These are phyloP conservation scores for Ostrea denselamellosa DNA, from an alignment of 1,140 invertebrate species.

Conservation along the genomic window DNA sequence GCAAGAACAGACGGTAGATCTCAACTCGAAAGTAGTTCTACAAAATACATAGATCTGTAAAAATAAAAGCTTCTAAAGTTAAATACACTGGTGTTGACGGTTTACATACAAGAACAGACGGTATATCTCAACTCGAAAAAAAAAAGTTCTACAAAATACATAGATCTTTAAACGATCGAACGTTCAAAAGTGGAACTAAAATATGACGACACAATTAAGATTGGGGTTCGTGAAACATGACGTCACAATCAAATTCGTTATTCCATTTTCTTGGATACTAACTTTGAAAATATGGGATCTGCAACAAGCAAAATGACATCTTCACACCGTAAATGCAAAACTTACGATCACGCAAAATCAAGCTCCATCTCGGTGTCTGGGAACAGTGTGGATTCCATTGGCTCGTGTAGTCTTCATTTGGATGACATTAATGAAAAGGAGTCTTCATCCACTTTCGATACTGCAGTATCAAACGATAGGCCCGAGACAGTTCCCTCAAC, in stretches of 20 bases:
- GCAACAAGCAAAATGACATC: background rate
- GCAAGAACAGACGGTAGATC: too few species aligned
- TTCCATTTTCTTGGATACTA: background rate
- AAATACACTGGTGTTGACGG: too few species aligned
- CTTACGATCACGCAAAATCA: background rate
- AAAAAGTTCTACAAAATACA: too few species aligned
- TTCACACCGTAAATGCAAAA: background rate
- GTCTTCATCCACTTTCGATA: background rate
- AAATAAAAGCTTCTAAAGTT: too few species aligned
- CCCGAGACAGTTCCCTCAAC: background rate
- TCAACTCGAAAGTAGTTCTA: too few species aligned
- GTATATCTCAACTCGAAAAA: too few species aligned
- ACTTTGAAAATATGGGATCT: constrained; percentile 6
- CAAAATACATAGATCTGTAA: too few species aligned
- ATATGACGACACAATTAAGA: too few species aligned
- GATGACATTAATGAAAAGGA: background rate
- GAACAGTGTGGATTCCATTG: background rate
- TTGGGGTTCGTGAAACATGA: background rate
- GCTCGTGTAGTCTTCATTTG: constrained; percentile 7
- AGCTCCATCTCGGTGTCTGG: background rate
- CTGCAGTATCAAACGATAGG: background rate
- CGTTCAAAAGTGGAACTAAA: too few species aligned
- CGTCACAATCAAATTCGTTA: background rate
- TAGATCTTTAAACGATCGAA: too few species aligned
- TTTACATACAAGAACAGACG: too few species aligned